phyloP scores from a whole-genome alignment of 2,888 invertebrate genomes.

The Yponomeuta cagnagella region DNA sequence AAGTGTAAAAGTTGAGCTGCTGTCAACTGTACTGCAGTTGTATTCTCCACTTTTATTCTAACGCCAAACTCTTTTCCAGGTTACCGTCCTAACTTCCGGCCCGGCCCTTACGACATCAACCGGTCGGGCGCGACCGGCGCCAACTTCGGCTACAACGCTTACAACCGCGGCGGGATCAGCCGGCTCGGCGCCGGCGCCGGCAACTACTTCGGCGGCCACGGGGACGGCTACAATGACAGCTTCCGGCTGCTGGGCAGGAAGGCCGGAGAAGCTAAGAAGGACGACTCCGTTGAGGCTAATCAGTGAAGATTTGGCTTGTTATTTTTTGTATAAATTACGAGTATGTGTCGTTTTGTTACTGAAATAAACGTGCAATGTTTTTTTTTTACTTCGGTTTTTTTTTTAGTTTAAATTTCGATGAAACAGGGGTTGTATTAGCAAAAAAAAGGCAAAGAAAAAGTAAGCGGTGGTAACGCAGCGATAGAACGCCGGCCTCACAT shows the following conservation, averaged over 20 bases:
- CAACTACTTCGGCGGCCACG: conserved; percentile 49
- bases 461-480: too few species aligned
- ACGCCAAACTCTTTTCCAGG: conserved; percentile 18
- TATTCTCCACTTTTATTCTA: too few species aligned
- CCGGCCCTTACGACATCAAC: conserved; percentile 26
- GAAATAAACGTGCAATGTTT: neutral
- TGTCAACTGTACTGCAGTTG: too few species aligned
- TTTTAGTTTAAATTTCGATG: neutral
- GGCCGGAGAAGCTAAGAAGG: conserved; percentile 44
- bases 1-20: too few species aligned
- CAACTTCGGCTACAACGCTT: conserved; percentile 31
- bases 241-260: conserved; percentile 48
- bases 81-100: conserved; percentile 31
- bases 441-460: too few species aligned
- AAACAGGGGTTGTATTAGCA: too few species aligned
- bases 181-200: conserved; percentile 29
- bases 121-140: conserved; percentile 23
- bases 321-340: conserved; percentile 3
- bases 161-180: conserved; percentile 25
- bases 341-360: conserved; percentile 1
- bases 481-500: too few species aligned
- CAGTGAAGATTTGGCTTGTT: conserved; percentile 2
- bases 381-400: neutral
- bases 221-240: conserved; percentile 48
- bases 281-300: conserved; percentile 8